These are phyloP conservation scores for Asarcornis scutulata DNA, from an alignment of 2,113 vertebrate species.

Conservation along the genomic window DNA sequence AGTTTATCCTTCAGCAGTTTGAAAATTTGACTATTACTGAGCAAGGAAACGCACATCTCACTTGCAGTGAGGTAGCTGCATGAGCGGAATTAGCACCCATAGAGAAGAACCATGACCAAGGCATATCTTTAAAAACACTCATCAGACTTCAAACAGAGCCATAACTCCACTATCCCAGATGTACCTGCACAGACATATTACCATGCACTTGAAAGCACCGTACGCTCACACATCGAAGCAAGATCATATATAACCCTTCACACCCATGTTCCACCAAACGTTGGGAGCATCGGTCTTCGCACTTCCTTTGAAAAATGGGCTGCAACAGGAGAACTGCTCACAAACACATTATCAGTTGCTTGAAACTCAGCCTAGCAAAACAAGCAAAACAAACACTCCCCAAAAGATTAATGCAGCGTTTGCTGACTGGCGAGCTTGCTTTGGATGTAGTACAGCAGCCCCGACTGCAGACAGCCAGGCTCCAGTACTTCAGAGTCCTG, in stretches of 20 bases:
- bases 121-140: not conserved
- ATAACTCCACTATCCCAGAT: not conserved
- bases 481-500: constrained; percentile 80
- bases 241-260: not conserved
- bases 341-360: constrained; percentile 77
- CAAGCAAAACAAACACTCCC: constrained; percentile 41
- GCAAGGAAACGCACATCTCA: not conserved
- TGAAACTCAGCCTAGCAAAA: constrained; percentile 80
- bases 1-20: not conserved
- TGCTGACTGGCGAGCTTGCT: constrained; percentile 24
- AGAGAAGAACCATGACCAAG: not conserved
- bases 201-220: not conserved
- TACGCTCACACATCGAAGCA: not conserved
- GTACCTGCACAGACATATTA: not conserved
- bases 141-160: not conserved
- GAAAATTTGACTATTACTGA: not conserved
- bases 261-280: constrained; percentile 79
- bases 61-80: not conserved
- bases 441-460: constrained; percentile 24
- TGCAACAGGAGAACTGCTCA: constrained; percentile 66
- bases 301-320: constrained; percentile 78
- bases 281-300: constrained; percentile 75
- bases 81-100: not conserved
- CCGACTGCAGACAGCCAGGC: constrained; percentile 26
- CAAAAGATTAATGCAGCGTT: constrained; percentile 37